Percentiles rank a stretch among this genome's conserved stretches.
phyloP scores from a whole-genome alignment of 2,888 invertebrate genomes.

The Diploptera punctata region DNA sequence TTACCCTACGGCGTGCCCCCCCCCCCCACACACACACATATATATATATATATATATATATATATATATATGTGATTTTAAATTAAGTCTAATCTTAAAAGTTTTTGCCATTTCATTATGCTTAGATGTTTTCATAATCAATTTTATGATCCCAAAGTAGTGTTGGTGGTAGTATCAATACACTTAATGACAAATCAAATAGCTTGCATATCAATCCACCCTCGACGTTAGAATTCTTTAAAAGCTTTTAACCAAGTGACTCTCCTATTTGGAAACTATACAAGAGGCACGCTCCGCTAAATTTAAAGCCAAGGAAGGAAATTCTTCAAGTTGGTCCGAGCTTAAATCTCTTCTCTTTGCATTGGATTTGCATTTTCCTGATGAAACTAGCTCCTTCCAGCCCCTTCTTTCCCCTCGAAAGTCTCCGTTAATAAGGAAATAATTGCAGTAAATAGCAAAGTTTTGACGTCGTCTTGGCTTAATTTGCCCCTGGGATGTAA shows the following conservation, averaged over 20 bases:
- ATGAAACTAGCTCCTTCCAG: slow-evolving; percentile 31
- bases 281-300: neutral
- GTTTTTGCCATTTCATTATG: too few relatives aligned
- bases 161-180: too few relatives aligned
- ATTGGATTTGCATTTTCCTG: slow-evolving; percentile 37
- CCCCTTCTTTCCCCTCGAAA: neutral
- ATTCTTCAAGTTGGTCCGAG: neutral
- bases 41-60: too few relatives aligned
- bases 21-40: too few relatives aligned
- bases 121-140: too few relatives aligned
- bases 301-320: neutral
- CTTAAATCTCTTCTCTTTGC: slow-evolving; percentile 27
- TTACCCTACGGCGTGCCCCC: too few relatives aligned
- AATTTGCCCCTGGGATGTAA: slow-evolving; percentile 59
- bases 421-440: slow-evolving; percentile 49
- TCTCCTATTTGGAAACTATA: too few relatives aligned
- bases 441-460: slow-evolving; percentile 59
- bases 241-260: neutral
- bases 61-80: too few relatives aligned
- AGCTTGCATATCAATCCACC: neutral
- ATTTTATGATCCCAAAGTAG: too few relatives aligned
- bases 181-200: too few relatives aligned
- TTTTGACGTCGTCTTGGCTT: slow-evolving; percentile 59
- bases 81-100: too few relatives aligned
- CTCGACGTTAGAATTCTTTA: neutral